Evolutionary conservation across 1,140 invertebrate genomes (phyloP).

Genomic region (Drosophila arizonae): DNA sequence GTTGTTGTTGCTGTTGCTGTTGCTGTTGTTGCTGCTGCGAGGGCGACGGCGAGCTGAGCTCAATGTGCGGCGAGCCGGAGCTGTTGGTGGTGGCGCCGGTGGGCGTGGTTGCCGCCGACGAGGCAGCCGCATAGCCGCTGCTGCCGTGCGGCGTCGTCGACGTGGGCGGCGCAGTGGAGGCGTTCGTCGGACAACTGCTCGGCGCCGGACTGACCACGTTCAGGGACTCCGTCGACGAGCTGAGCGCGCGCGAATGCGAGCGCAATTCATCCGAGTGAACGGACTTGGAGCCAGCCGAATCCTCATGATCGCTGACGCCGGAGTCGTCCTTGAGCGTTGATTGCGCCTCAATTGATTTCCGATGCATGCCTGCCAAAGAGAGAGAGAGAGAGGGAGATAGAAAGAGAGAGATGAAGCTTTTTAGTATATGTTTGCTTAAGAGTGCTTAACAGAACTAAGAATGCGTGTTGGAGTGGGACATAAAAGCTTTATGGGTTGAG

Average conservation of each 20-base stretch:
- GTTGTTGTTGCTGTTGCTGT: constrained; percentile 15
- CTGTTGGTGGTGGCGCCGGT: constrained; percentile 67
- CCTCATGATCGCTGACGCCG: constrained; percentile 82
- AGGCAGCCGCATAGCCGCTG: constrained; percentile 56
- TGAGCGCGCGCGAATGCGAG: constrained; percentile 49
- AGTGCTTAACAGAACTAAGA: no score
- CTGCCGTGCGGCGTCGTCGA: constrained; percentile 59
- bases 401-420: background rate
- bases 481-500: background rate
- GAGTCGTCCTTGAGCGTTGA: constrained; percentile 94
- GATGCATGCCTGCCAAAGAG: constrained; percentile 94
- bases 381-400: background rate
- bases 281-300: constrained; percentile 72
- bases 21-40: constrained; percentile 32
- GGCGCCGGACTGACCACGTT: constrained; percentile 79
- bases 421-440: background rate
- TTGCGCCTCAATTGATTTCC: constrained; percentile 98
- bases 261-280: constrained; percentile 66
- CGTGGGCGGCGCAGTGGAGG: constrained; percentile 52
- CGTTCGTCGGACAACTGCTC: constrained; percentile 60
- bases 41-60: constrained; percentile 67
- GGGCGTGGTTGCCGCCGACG: constrained; percentile 60
- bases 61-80: constrained; percentile 73
- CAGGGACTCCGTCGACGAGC: constrained; percentile 74
- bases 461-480: background rate